A percentile compares a stretch with the other conserved stretches of the same genome.
These are phyloP conservation scores for Parazoanthus swiftii DNA, from an alignment of 92 coral and sea anemone species.

Conservation along the genomic window DNA sequence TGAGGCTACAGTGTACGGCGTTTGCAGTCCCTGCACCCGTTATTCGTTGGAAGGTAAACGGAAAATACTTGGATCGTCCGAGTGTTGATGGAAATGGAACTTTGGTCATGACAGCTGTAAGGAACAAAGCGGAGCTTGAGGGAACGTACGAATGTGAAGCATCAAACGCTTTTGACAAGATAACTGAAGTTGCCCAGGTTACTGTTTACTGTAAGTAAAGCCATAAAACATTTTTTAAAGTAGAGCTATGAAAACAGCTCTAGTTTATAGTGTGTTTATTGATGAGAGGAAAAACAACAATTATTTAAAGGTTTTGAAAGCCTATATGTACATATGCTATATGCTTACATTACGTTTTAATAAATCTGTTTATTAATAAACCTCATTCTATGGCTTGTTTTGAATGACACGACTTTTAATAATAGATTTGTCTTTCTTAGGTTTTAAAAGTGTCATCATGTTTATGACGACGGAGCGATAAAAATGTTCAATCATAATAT, in stretches of 20 bases:
- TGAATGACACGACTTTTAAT: too few species aligned
- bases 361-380: too few species aligned
- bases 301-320: too few species aligned
- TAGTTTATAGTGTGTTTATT: background rate
- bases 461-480: too few species aligned
- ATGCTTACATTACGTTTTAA: too few species aligned
- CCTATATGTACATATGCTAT: too few species aligned
- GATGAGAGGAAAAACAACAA: too few species aligned
- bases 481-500: too few species aligned
- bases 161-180: conserved; percentile 6
- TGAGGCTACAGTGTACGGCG: background rate
- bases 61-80: background rate
- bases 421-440: too few species aligned
- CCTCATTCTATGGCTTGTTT: too few species aligned
- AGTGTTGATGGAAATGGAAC: conserved; percentile 1
- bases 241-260: background rate
- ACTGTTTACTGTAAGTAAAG: conserved; percentile 20
- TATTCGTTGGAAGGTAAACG: conserved; percentile 24
- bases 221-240: too few species aligned
- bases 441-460: too few species aligned
- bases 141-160: conserved; percentile 37
- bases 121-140: background rate
- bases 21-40: conserved; percentile 8
- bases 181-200: background rate
- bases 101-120: background rate